phyloP scores from a whole-genome alignment of 2,888 invertebrate species.

The Trichogramma evanescens region DNA sequence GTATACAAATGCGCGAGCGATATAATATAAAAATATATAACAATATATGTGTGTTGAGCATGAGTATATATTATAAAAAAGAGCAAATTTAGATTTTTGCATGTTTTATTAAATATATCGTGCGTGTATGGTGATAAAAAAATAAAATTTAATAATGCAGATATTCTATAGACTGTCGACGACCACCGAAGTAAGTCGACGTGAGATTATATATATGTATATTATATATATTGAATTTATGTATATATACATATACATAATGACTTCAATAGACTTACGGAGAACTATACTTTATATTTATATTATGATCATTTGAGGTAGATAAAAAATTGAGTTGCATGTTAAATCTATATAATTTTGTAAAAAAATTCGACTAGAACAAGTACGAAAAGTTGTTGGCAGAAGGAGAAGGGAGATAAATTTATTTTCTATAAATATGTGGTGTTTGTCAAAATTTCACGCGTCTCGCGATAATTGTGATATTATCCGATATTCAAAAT shows the following conservation, averaged over 20 bases:
- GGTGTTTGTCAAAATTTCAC: not conserved
- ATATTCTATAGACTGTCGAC: constrained; percentile 8
- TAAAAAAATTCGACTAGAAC: not conserved
- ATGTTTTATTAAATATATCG: constrained; percentile 6
- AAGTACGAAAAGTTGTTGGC: constrained; percentile 18
- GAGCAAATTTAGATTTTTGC: constrained; percentile 9
- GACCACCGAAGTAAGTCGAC: constrained; percentile 11
- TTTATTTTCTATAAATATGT: not conserved
- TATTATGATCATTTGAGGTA: no score
- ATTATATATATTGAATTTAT: constrained; percentile 11
- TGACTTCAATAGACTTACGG: no score
- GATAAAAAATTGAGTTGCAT: no score
- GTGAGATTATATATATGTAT: constrained; percentile 17
- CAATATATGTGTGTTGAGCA: not conserved
- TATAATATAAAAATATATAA: constrained; percentile 1
- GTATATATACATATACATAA: not conserved
- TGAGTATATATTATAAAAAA: constrained; percentile 6
- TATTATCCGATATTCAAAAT: constrained; percentile 24
- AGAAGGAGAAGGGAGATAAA: constrained; percentile 16
- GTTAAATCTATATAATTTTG: no score
- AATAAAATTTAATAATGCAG: no score
- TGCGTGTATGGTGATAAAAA: not conserved
- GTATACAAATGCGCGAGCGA: constrained; percentile 9
- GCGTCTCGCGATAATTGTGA: constrained; percentile 16
- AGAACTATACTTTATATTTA: no score